Percentiles rank a stretch among this genome's conserved stretches.
phyloP scores from a whole-genome alignment of 2,888 invertebrate species.

The Pemphredon lugubris region DNA sequence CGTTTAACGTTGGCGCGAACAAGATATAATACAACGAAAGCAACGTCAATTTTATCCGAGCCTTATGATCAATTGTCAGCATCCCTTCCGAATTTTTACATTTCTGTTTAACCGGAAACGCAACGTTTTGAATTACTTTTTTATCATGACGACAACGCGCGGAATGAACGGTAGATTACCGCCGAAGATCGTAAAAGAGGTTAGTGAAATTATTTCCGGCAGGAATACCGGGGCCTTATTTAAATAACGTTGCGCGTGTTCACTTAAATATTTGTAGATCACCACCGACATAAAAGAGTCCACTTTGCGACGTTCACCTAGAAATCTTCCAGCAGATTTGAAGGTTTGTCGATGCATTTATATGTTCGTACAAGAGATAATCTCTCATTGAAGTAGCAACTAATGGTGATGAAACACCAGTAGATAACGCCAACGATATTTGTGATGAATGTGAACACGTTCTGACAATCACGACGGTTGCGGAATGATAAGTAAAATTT shows the following conservation, averaged over 20 bases:
- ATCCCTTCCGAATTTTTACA: no score
- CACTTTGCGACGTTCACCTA: constrained; percentile 58
- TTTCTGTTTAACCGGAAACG: no score
- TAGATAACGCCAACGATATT: constrained; percentile 10
- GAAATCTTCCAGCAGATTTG: constrained; percentile 59
- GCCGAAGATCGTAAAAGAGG: no score
- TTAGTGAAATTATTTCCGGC: no score
- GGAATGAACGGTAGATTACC: no score
- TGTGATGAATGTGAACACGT: neutral
- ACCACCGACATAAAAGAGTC: neutral
- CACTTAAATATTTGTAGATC: constrained; percentile 8
- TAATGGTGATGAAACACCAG: neutral
- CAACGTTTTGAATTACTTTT: no score
- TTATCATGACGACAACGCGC: no score
- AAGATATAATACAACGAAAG: no score
- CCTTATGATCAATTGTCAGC: no score
- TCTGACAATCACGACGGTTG: neutral
- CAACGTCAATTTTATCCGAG: no score
- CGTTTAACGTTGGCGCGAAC: no score
- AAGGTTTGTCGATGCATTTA: constrained; percentile 52
- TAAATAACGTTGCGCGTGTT: neutral
- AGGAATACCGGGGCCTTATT: no score
- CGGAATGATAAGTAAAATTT: neutral
- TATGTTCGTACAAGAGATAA: neutral
- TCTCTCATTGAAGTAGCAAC: neutral